Conservation (phyloP, 2,113 vertebrate genomes). For the Rattus rattus region DNA sequence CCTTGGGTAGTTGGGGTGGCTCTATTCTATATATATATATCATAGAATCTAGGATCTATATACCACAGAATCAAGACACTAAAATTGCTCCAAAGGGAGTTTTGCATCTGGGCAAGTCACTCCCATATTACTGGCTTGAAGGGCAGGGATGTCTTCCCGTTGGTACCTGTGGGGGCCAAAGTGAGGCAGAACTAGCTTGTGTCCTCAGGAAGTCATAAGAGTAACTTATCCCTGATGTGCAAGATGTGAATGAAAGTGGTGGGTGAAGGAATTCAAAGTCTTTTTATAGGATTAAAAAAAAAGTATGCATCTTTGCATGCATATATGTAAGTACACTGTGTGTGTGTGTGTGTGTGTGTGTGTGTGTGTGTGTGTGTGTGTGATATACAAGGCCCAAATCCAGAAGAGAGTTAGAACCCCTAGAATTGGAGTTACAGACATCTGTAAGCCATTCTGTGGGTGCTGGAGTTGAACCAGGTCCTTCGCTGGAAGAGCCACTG, state of each 20-base stretch:
- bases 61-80: background rate
- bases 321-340: background rate
- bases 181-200: background rate
- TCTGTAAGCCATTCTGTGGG: background rate
- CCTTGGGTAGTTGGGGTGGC: background rate
- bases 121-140: background rate
- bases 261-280: background rate
- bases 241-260: background rate
- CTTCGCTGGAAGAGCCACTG: background rate
- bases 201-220: background rate
- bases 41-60: background rate
- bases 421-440: background rate
- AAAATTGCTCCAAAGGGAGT: background rate
- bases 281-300: background rate
- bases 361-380: background rate
- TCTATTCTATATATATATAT: background rate
- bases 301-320: background rate
- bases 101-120: background rate
- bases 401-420: background rate
- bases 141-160: background rate
- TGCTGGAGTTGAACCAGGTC: background rate
- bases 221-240: background rate
- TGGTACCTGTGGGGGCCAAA: background rate
- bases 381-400: background rate
- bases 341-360: background rate